Conservation (phyloP, 1,140 invertebrate genomes). For the Gryon sp. region DNA sequence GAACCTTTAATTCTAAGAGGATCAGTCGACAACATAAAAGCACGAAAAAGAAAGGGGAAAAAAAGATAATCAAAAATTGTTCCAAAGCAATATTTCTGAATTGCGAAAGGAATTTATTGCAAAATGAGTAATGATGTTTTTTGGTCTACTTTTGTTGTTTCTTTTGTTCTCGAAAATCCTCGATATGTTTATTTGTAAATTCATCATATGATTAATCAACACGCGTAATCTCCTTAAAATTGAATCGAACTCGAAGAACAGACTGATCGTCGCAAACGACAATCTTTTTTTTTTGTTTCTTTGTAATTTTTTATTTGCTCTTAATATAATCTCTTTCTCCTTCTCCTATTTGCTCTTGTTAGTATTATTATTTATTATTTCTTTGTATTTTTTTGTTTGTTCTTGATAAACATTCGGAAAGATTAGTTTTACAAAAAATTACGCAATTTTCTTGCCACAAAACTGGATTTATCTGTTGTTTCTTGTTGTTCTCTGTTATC, state of each 20-base stretch:
- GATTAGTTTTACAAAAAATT: slow-evolving; percentile 42
- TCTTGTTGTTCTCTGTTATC: not conserved
- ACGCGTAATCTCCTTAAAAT: slow-evolving; percentile 51
- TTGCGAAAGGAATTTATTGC: slow-evolving; percentile 7
- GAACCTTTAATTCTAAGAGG: not conserved
- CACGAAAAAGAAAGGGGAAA: too few species aligned
- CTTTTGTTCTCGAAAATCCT: too few species aligned
- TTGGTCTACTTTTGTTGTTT: slow-evolving; percentile 28
- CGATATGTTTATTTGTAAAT: slow-evolving; percentile 70
- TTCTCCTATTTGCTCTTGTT: slow-evolving; percentile 2
- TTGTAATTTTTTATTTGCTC: not conserved
- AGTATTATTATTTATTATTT: too few species aligned
- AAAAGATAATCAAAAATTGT: too few species aligned
- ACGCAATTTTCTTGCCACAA: slow-evolving; percentile 14
- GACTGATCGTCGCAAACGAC: slow-evolving; percentile 42
- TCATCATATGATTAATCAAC: slow-evolving; percentile 62
- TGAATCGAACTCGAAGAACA: slow-evolving; percentile 63
- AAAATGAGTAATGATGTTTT: not conserved
- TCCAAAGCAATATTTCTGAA: too few species aligned
- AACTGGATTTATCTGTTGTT: slow-evolving; percentile 3
- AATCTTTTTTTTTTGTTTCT: slow-evolving; percentile 23
- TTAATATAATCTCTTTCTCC: slow-evolving; percentile 31
- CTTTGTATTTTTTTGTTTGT: not conserved
- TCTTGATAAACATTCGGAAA: slow-evolving; percentile 30
- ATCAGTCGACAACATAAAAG: not conserved